Conservation (phyloP, 1,140 invertebrate species). For the Leptinotarsa defecta region DNA sequence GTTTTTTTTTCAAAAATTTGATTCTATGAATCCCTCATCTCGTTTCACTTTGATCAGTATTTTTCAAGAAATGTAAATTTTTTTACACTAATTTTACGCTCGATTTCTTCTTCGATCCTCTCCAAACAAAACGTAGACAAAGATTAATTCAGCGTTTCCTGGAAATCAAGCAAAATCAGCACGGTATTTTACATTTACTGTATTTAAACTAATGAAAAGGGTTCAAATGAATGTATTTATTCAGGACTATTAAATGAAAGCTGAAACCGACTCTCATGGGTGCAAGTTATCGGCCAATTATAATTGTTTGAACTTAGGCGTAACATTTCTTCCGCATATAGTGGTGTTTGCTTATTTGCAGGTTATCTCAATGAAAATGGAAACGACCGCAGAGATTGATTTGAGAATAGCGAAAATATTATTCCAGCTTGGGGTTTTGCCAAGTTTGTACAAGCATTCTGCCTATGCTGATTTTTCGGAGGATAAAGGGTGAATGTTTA, state of each 20-base stretch:
- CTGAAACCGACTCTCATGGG: slow-evolving; percentile 1
- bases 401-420: too few species aligned
- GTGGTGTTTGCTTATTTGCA: too few species aligned
- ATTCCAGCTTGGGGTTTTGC: too few species aligned
- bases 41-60: too few species aligned
- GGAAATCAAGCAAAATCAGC: slow-evolving; percentile 4
- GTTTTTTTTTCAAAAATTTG: too few species aligned
- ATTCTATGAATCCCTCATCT: too few species aligned
- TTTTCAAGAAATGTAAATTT: too few species aligned
- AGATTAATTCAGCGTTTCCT: not conserved
- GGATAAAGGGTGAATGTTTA: too few species aligned
- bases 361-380: too few species aligned
- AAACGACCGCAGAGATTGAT: too few species aligned
- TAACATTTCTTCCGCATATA: not conserved
- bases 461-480: too few species aligned
- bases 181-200: not conserved
- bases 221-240: slow-evolving; percentile 6
- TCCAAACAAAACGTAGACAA: not conserved
- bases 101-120: not conserved
- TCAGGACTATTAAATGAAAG: slow-evolving; percentile 8
- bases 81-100: not conserved
- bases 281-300: not conserved
- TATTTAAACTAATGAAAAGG: not conserved
- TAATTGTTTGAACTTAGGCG: not conserved
- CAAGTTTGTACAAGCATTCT: too few species aligned